These are phyloP conservation scores for Brachionus asplanchnoidis DNA, from an alignment of 1,140 invertebrate species.

Conservation along the genomic window DNA sequence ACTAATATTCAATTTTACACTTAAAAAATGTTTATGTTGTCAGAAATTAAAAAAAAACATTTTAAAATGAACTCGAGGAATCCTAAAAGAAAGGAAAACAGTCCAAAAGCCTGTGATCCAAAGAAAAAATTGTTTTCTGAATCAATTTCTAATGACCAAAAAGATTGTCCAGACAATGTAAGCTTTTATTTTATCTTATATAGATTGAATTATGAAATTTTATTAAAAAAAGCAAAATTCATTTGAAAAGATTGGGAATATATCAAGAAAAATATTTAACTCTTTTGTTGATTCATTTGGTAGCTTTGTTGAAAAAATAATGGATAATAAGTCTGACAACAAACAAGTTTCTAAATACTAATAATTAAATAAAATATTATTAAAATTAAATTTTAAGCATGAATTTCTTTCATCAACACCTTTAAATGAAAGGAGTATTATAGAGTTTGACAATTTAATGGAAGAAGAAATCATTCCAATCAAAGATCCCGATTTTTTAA, in stretches of 20 bases:
- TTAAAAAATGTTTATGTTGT: too few species aligned
- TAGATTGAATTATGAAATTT: neutral
- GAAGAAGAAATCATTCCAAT: too few species aligned
- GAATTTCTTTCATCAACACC: too few species aligned
- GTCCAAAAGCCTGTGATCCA: too few species aligned
- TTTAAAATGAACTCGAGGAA: too few species aligned
- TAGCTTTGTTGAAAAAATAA: neutral
- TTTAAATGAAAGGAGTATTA: too few species aligned
- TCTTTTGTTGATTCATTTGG: neutral
- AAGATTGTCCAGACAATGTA: neutral
- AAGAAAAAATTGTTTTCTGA: too few species aligned
- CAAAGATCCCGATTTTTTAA: too few species aligned
- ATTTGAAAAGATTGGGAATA: neutral
- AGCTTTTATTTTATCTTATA: neutral
- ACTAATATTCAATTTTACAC: too few species aligned
- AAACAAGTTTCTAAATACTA: neutral
- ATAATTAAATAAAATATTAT: neutral
- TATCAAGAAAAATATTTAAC: neutral
- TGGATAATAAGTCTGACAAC: neutral
- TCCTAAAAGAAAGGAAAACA: too few species aligned
- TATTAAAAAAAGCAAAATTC: neutral
- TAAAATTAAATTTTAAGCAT: neutral
- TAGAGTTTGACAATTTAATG: too few species aligned
- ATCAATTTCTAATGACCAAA: neutral
- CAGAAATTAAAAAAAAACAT: too few species aligned